These are phyloP conservation scores for Engystomops pustulosus DNA, from an alignment of 2,113 vertebrate species.

Conservation along the genomic window DNA sequence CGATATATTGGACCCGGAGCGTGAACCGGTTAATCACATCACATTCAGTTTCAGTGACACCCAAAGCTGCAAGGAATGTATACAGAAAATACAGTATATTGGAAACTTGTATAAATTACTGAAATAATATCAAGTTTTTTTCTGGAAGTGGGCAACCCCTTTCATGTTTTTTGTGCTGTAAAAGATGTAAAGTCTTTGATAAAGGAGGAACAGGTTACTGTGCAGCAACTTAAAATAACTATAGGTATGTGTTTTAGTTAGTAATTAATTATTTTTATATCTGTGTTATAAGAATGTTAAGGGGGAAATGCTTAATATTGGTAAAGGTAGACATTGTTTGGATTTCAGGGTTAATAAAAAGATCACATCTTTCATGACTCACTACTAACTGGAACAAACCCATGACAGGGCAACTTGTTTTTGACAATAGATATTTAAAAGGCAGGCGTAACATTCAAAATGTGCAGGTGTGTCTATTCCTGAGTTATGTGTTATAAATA, in stretches of 20 bases:
- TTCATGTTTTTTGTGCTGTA: too few species aligned
- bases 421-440: conserved; percentile 3
- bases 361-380: neutral
- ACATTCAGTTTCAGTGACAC: too few species aligned
- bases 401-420: neutral
- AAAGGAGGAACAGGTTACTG: neutral
- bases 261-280: too few species aligned
- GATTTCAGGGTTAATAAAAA: neutral
- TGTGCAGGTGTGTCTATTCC: neutral
- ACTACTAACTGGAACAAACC: neutral
- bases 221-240: neutral
- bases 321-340: neutral
- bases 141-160: too few species aligned
- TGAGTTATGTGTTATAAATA: neutral
- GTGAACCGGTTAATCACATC: too few species aligned
- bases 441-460: conserved; percentile 2
- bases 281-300: neutral
- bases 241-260: neutral
- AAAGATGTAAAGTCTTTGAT: neutral
- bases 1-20: too few species aligned
- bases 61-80: too few species aligned
- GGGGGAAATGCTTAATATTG: neutral
- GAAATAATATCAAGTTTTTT: too few species aligned
- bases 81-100: too few species aligned
- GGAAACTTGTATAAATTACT: too few species aligned